These are phyloP conservation scores for Chondrosia reniformis DNA, from an alignment of 37 sponge, comb jelly and placozoan species.

Conservation along the genomic window DNA sequence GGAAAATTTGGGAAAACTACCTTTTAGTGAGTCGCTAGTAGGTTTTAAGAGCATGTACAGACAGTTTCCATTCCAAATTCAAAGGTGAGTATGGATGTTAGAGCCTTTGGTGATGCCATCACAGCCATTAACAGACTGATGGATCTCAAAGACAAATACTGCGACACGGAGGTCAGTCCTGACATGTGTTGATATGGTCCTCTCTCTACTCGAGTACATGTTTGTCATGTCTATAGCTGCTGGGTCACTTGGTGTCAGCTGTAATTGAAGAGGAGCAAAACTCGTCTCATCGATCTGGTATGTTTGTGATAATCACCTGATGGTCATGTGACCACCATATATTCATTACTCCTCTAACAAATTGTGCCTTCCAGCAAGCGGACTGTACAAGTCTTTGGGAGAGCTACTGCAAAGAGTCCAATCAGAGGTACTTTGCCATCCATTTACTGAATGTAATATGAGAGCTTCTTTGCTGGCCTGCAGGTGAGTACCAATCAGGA, in stretches of 20 bases:
- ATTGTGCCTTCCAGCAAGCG: constrained; percentile 4
- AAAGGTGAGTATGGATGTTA: constrained; percentile 75
- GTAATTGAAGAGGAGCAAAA: background rate
- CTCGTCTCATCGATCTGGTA: background rate
- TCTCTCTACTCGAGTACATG: background rate
- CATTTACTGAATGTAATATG: no score
- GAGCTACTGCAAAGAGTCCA: constrained; percentile 38
- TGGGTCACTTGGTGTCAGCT: background rate
- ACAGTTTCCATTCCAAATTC: no score
- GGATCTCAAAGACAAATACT: constrained; percentile 65
- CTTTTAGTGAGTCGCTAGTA: constrained; percentile 81
- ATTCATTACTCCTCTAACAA: no score
- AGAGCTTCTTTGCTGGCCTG: background rate
- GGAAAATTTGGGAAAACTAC: constrained; percentile 95
- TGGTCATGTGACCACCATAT: background rate
- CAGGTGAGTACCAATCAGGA: background rate
- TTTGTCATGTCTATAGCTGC: background rate
- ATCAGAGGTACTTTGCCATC: constrained; percentile 41
- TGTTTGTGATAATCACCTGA: background rate
- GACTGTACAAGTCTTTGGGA: constrained; percentile 36
- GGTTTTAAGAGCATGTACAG: no score
- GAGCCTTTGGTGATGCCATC: constrained; percentile 53
- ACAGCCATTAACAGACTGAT: constrained; percentile 68
- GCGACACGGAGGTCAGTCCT: constrained; percentile 53
- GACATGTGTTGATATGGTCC: background rate